Evolutionary conservation across 2,888 invertebrate species (phyloP).

Genomic region (Mesopsocus fuscifrons): DNA sequence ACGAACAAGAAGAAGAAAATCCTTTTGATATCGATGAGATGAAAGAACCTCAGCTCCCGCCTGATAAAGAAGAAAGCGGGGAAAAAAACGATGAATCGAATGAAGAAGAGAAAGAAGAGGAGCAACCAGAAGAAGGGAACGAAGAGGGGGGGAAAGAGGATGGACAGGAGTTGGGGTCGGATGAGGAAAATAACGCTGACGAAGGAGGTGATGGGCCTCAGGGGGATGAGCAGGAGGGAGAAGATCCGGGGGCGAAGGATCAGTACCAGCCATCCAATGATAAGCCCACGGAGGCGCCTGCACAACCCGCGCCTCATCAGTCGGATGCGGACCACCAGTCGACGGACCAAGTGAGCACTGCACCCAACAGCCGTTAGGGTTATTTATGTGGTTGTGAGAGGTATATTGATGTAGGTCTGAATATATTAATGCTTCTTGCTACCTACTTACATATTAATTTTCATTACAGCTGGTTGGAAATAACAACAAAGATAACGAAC

Average conservation of each 20-base stretch:
- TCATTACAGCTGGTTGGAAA: background rate
- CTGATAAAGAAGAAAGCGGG: slow-evolving; percentile 22
- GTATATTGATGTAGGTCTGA: no score
- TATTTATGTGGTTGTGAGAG: no score
- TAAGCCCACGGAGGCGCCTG: slow-evolving; percentile 15
- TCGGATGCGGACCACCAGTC: slow-evolving; percentile 14
- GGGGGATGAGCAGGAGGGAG: slow-evolving; percentile 18
- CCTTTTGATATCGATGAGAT: slow-evolving; percentile 71
- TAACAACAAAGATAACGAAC: slow-evolving; percentile 27
- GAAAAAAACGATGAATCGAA: slow-evolving; percentile 18
- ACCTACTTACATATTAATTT: no score
- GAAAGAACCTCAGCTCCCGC: slow-evolving; percentile 32
- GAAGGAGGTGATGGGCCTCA: slow-evolving; percentile 17
- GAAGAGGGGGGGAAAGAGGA: slow-evolving; percentile 19
- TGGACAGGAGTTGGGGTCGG: slow-evolving; percentile 22
- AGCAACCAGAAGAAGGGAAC: slow-evolving; percentile 31
- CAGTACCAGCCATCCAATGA: slow-evolving; percentile 20
- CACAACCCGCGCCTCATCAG: slow-evolving; percentile 9
- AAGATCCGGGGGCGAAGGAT: slow-evolving; percentile 20
- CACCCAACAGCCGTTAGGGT: no score
- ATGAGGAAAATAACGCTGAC: slow-evolving; percentile 22
- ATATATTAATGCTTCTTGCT: no score
- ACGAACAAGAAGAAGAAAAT: slow-evolving; percentile 49
- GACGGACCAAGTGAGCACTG: slow-evolving; percentile 17
- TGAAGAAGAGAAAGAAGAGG: slow-evolving; percentile 27